A percentile compares a stretch with the other conserved stretches of the same genome.
phyloP scores from a whole-genome alignment of 2,113 vertebrate genomes.

The Mesocricetus auratus region DNA sequence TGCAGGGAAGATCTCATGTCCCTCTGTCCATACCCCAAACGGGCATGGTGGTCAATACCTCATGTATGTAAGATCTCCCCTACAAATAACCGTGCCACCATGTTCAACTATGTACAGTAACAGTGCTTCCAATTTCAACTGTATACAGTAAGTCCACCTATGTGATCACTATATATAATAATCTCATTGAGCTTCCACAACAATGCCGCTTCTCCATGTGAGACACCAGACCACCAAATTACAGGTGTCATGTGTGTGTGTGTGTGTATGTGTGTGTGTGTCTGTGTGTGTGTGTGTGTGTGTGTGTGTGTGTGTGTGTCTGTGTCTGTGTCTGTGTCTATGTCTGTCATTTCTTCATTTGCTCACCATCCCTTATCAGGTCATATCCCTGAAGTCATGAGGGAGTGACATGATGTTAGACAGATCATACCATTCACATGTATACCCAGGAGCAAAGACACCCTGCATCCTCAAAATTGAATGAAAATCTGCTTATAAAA shows the following conservation, averaged over 20 bases:
- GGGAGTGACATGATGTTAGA: neutral
- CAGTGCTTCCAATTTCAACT: neutral
- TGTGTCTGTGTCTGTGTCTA: neutral
- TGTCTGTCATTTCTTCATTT: neutral
- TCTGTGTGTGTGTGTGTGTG: neutral
- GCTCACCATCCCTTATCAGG: neutral
- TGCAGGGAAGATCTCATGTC: too few species aligned
- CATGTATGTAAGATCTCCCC: too few species aligned
- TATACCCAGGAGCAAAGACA: neutral
- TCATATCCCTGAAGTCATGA: neutral
- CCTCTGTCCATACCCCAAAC: too few species aligned
- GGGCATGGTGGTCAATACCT: too few species aligned
- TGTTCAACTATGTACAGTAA: neutral
- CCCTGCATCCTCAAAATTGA: neutral
- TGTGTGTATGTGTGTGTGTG: neutral
- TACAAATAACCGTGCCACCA: neutral
- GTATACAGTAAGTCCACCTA: neutral
- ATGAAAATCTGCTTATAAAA: neutral
- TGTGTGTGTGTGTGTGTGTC: neutral
- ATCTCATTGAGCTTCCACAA: neutral
- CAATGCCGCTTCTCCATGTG: neutral
- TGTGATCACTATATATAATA: neutral
- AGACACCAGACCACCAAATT: too few species aligned
- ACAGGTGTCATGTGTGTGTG: neutral
- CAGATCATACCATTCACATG: neutral